phyloP scores from a whole-genome alignment of 2,888 invertebrate genomes.

The Synanthedon myopaeformis region DNA sequence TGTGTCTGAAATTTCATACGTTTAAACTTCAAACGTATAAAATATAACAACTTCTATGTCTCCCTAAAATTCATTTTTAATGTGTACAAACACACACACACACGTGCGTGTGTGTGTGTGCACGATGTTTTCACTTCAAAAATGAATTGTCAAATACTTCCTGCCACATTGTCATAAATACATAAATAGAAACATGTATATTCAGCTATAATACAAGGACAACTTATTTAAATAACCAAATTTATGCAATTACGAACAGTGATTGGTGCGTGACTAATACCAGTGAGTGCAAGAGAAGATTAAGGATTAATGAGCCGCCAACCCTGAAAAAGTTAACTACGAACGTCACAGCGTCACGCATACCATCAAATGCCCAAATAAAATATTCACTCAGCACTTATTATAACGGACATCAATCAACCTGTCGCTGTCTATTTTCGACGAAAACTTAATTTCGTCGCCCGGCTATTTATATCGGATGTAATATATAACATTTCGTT shows the following conservation, averaged over 20 bases:
- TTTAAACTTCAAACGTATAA: too few relatives aligned
- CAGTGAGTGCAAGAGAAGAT: constrained; percentile 38
- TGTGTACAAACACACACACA: too few relatives aligned
- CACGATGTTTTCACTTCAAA: too few relatives aligned
- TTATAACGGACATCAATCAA: constrained; percentile 57
- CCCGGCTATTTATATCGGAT: constrained; percentile 24
- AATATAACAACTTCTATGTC: too few relatives aligned
- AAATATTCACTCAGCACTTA: constrained; percentile 56
- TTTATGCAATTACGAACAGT: constrained; percentile 22
- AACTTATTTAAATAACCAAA: too few relatives aligned
- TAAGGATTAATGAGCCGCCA: constrained; percentile 46
- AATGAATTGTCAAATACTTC: too few relatives aligned
- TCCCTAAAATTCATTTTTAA: too few relatives aligned
- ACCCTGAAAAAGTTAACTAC: constrained; percentile 52
- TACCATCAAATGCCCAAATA: constrained; percentile 40
- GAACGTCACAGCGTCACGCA: constrained; percentile 48
- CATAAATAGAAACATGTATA: too few relatives aligned
- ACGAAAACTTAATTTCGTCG: constrained; percentile 52
- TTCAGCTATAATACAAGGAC: too few relatives aligned
- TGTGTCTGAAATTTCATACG: too few relatives aligned
- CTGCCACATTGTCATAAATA: too few relatives aligned
- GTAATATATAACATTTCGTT: constrained; percentile 1
- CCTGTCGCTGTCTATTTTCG: constrained; percentile 50
- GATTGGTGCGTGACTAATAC: constrained; percentile 40
- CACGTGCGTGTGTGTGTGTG: too few relatives aligned